Evolutionary conservation across 2,113 vertebrate species (phyloP), one percentile per base, ranked within the genome.

Genomic region (Pyrgilauda ruficollis): DNA sequence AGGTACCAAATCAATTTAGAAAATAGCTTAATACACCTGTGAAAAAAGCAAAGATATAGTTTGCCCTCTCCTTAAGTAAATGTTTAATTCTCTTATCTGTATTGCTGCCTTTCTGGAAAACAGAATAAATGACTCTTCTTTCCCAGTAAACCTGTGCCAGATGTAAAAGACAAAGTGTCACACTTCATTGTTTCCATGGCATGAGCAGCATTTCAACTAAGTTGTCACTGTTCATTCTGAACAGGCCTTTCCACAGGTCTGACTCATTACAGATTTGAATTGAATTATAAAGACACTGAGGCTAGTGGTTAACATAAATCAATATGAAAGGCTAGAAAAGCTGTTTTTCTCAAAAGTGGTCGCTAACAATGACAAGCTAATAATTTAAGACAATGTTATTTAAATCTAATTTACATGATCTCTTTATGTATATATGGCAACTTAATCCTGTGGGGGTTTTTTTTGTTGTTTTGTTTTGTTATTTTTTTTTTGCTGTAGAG

Each of bases 161-260:
- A 68, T 67, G 87, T 87, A 85, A 93, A 92, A 95, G 76, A 87
- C 46, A 82, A 94, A 97, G 78, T 75, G 77, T 94, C 68, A 80
- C 18, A 44, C 70, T 81, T 93, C 80, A 87, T 91, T 94, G 68
- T 96, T 97, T 95, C 82, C 75, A 91, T 77, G 86, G 30, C 66
- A 95, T 80, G 52, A 95, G 74, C 87, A 90, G 43, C 82, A 92
- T 96, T 95, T 96, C 68, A 79, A 73, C 74, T 47, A 91, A 76
- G 43, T 68, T 96, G 90, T 93, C 73, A 92, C 31, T 82, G 74
- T 58, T 89, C 79, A 56, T 93, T 96, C 53, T 49, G 63, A 67
- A 30, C 63, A 91, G 85, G 19, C 44, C n/a, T 81, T 94, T 87
- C 85, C 50, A 85, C 63, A 87, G 56, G 37, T 94, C 68, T 96